Conservation (phyloP, 2,797 vertebrate genomes). For the Catamblyrhynchus diadema region DNA sequence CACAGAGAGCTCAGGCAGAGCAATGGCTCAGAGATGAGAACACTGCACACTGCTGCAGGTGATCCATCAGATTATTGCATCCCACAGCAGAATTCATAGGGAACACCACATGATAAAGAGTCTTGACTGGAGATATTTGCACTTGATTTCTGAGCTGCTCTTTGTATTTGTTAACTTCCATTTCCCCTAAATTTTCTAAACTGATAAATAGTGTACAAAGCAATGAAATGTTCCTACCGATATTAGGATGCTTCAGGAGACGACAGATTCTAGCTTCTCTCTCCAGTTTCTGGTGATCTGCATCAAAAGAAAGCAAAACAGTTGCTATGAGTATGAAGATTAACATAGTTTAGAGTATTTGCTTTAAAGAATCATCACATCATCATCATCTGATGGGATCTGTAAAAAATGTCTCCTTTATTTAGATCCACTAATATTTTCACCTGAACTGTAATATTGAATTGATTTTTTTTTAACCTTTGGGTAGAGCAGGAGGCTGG, state of each 20-base stretch:
- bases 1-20: neutral
- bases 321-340: neutral
- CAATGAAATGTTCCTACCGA: conserved; percentile 78
- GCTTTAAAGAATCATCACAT: neutral
- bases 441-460: neutral
- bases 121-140: neutral
- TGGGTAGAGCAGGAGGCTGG: neutral
- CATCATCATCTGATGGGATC: neutral
- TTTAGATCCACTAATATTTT: neutral
- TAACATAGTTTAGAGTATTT: neutral
- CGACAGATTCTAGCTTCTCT: conserved; percentile 96
- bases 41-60: neutral
- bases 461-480: neutral
- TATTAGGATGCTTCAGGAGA: conserved; percentile 93
- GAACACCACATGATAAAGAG: neutral
- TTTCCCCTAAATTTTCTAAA: neutral
- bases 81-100: rapidly evolving
- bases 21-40: neutral
- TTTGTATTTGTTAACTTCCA: neutral
- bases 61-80: neutral
- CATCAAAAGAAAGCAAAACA: conserved; percentile 21
- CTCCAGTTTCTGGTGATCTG: conserved; percentile 98
- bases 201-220: neutral
- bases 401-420: neutral
- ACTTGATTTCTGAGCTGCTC: neutral